Conservation (phyloP, 2,113 vertebrate genomes). For the Aphelocoma coerulescens region DNA sequence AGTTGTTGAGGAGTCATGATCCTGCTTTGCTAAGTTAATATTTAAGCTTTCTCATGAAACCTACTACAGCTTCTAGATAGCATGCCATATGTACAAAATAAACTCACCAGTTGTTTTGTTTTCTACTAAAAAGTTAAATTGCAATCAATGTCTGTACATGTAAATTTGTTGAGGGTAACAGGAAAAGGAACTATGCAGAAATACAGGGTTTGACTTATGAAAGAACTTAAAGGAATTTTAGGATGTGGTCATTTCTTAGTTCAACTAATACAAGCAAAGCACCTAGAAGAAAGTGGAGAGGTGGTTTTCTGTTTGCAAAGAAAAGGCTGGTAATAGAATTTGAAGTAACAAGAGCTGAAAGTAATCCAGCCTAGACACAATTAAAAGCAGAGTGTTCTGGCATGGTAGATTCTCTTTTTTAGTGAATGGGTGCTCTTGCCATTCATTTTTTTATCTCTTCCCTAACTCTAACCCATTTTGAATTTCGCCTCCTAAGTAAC, state of each 20-base stretch:
- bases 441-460: neutral
- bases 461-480: neutral
- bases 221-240: neutral
- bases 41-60: slow-evolving; percentile 13
- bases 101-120: neutral
- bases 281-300: neutral
- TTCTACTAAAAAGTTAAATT: neutral
- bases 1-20: neutral
- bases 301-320: neutral
- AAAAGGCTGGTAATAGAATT: neutral
- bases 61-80: neutral
- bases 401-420: neutral
- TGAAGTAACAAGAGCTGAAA: neutral
- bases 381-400: neutral
- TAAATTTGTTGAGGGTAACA: neutral
- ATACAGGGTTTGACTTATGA: neutral
- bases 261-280: neutral
- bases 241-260: neutral
- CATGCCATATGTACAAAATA: neutral
- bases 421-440: neutral
- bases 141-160: neutral
- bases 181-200: neutral
- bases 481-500: neutral
- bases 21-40: slow-evolving; percentile 29
- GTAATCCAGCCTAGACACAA: neutral